Evolutionary conservation across 2,113 vertebrate species (phyloP).

Genomic region (Notechis scutatus): DNA sequence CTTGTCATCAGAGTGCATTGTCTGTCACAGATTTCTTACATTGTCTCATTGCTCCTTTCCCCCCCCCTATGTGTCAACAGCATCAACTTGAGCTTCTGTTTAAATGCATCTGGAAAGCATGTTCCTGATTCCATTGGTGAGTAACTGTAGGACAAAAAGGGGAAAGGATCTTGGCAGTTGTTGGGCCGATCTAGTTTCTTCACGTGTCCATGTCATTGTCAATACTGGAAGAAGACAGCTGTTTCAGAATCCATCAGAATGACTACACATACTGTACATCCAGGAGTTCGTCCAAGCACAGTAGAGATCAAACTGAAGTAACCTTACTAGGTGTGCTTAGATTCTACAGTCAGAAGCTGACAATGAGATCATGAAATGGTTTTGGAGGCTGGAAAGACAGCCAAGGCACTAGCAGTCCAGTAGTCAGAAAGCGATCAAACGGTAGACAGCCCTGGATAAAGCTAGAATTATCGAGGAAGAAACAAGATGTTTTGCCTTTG

Average conservation of each 20-base stretch:
- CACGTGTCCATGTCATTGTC: not conserved
- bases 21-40: not conserved
- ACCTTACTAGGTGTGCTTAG: not conserved
- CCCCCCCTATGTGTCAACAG: conserved; percentile 64
- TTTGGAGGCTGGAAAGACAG: not conserved
- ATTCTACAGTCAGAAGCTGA: not conserved
- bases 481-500: not conserved
- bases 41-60: not conserved
- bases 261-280: not conserved
- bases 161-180: not conserved
- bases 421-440: not conserved
- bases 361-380: not conserved
- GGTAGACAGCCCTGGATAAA: not conserved
- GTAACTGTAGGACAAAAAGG: conserved; percentile 1
- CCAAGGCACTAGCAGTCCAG: not conserved
- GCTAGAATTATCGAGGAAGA: not conserved
- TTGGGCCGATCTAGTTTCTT: not conserved
- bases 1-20: not conserved
- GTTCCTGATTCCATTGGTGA: conserved; percentile 83
- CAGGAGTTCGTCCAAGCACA: no score
- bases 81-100: conserved; percentile 90
- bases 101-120: conserved; percentile 85
- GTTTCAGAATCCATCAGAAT: not conserved
- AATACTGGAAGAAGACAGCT: not conserved
- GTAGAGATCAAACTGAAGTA: not conserved